Evolutionary conservation across 2,797 vertebrate species (phyloP).

Genomic region (Rhabdophis nuchalis): DNA sequence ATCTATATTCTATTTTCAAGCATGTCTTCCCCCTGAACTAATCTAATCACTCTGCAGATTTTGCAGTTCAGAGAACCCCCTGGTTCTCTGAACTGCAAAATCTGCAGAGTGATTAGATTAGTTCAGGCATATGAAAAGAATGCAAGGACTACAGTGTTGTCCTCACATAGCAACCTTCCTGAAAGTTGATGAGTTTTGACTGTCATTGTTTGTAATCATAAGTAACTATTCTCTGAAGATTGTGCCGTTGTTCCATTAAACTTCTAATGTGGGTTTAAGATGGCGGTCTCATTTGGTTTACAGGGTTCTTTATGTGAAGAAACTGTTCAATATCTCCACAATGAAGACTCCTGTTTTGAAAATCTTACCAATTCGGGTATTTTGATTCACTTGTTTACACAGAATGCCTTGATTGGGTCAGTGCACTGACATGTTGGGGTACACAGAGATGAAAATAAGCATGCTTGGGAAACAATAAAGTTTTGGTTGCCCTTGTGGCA

Average conservation of each 20-base stretch:
- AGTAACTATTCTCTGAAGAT: not conserved
- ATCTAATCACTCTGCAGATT: too few relatives aligned
- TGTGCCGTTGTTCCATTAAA: not conserved
- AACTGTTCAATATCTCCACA: not conserved
- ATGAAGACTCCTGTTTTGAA: not conserved
- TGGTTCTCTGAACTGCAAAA: not conserved
- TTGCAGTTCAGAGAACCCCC: too few relatives aligned
- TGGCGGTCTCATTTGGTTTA: not conserved
- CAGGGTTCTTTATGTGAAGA: not conserved
- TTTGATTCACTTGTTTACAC: not conserved
- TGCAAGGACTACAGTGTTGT: not conserved
- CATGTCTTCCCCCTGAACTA: not conserved
- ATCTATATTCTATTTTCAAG: not conserved
- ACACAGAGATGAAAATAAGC: not conserved
- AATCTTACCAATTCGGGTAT: not conserved
- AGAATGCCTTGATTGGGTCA: not conserved
- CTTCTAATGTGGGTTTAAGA: not conserved
- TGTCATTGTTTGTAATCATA: not conserved
- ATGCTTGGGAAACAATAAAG: not conserved
- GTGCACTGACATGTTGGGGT: not conserved
- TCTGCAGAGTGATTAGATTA: not conserved
- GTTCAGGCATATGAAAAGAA: not conserved
- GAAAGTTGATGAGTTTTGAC: too few relatives aligned
- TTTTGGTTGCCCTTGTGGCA: not conserved
- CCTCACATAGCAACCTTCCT: not conserved